Evolutionary conservation across 2,888 invertebrate species (phyloP).

Genomic region (Dyspetes luteomarginatus): DNA sequence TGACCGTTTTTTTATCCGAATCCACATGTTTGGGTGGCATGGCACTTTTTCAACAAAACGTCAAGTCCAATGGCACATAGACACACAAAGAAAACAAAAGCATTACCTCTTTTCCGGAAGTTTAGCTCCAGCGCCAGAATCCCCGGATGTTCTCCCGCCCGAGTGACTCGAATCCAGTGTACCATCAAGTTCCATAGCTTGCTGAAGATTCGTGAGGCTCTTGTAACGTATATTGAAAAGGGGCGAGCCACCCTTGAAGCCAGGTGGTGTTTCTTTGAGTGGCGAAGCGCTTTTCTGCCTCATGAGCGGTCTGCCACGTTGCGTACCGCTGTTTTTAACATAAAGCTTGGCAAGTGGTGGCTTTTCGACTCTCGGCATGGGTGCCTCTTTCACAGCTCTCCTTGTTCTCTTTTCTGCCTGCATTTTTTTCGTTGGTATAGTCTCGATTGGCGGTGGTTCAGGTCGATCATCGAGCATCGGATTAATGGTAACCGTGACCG

Average conservation of each 20-base stretch:
- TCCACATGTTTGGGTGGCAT: too few species aligned
- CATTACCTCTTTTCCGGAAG: slow-evolving; percentile 90
- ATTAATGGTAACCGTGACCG: slow-evolving; percentile 86
- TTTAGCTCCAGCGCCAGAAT: slow-evolving; percentile 91
- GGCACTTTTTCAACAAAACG: too few species aligned
- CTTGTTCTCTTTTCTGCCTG: slow-evolving; percentile 91
- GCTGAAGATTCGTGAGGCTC: slow-evolving; percentile 88
- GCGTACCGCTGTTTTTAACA: slow-evolving; percentile 90
- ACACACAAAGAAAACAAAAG: neutral
- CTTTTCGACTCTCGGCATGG: slow-evolving; percentile 86
- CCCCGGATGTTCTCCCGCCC: slow-evolving; percentile 93
- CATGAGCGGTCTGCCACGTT: slow-evolving; percentile 87
- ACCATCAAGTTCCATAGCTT: slow-evolving; percentile 89
- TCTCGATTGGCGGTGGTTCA: slow-evolving; percentile 96
- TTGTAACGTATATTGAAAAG: slow-evolving; percentile 89
- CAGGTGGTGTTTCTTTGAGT: slow-evolving; percentile 88
- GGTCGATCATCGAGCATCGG: slow-evolving; percentile 88
- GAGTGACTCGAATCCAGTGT: slow-evolving; percentile 96
- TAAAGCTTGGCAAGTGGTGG: slow-evolving; percentile 89
- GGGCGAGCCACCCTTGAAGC: slow-evolving; percentile 90
- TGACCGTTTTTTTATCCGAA: too few species aligned
- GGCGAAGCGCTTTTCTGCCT: slow-evolving; percentile 90
- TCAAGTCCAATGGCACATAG: too few species aligned
- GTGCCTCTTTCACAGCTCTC: slow-evolving; percentile 86
- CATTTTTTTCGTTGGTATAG: slow-evolving; percentile 93